Conservation (phyloP, 2,113 vertebrate genomes). For the Orycteropus afer region DNA sequence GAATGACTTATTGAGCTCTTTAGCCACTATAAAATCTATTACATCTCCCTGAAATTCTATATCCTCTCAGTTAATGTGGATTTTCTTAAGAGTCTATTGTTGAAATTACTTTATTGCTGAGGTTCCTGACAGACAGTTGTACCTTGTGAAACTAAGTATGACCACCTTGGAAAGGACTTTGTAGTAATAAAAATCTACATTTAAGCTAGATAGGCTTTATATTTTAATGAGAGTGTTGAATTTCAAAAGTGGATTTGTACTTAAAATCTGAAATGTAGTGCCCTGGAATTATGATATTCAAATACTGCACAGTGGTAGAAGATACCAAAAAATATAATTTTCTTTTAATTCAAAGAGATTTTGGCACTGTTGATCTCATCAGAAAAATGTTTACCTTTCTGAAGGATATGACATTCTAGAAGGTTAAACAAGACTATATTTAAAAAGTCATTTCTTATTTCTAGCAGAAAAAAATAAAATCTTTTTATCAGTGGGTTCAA, state of each 20-base stretch:
- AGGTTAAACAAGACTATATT: neutral
- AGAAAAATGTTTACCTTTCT: slow-evolving; percentile 23
- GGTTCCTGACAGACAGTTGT: neutral
- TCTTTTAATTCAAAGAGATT: slow-evolving; percentile 28
- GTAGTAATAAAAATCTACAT: neutral
- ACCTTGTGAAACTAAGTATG: neutral
- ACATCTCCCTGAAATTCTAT: neutral
- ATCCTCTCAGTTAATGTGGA: neutral
- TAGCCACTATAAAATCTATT: slow-evolving; percentile 10
- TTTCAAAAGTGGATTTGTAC: slow-evolving; percentile 11
- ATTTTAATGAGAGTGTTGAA: neutral
- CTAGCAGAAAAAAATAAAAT: neutral
- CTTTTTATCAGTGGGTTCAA: neutral
- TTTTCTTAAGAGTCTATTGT: slow-evolving; percentile 9
- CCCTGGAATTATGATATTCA: slow-evolving; percentile 8
- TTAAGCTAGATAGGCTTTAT: slow-evolving; percentile 29
- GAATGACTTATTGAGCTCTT: slow-evolving; percentile 42
- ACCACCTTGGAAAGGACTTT: neutral
- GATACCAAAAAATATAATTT: neutral
- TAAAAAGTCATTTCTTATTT: slow-evolving; percentile 8
- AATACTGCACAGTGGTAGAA: neutral
- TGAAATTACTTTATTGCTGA: slow-evolving; percentile 19
- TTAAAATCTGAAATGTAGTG: slow-evolving; percentile 6
- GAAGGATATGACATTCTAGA: neutral
- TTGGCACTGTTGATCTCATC: neutral